Percentiles rank a stretch among this genome's conserved stretches.
These are phyloP conservation scores for Sylvilagus bachmani DNA, from an alignment of 2,113 vertebrate species.

Conservation along the genomic window DNA sequence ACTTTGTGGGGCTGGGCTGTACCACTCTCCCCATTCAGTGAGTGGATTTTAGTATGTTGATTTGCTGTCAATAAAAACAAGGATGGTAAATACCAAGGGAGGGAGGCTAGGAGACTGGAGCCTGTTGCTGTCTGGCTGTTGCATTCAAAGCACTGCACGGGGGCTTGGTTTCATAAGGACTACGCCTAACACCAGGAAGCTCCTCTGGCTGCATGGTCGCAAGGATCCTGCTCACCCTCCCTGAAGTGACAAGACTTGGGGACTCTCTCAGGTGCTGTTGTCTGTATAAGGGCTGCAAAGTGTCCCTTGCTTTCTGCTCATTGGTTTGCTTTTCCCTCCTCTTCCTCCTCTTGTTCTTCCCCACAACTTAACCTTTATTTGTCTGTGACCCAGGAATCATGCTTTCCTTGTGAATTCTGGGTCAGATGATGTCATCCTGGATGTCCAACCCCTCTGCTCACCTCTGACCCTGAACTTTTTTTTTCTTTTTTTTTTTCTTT, in stretches of 20 bases:
- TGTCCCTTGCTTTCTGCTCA: neutral
- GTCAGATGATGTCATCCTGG: conserved; percentile 9
- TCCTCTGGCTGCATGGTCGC: neutral
- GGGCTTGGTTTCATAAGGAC: neutral
- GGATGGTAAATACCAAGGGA: too few species aligned
- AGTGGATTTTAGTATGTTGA: too few species aligned
- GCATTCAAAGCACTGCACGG: too few species aligned
- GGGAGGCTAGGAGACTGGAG: too few species aligned
- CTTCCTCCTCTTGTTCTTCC: neutral
- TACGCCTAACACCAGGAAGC: neutral
- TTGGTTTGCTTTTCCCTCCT: neutral
- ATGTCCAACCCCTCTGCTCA: neutral
- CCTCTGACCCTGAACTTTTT: conserved; percentile 34
- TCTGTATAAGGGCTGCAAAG: neutral
- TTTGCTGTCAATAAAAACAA: too few species aligned
- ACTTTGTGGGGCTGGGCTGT: too few species aligned
- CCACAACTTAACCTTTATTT: conserved; percentile 40
- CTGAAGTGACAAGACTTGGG: neutral
- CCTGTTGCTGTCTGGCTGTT: too few species aligned
- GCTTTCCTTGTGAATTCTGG: conserved; percentile 58
- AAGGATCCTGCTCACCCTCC: neutral
- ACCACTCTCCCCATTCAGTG: too few species aligned
- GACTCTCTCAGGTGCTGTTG: neutral
- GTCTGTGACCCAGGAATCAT: conserved; percentile 38
- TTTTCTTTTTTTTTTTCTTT: too few species aligned